Base-by-base conservation (phyloP, 2,888 invertebrate species). In the Nymphalis polychloros region DNA sequence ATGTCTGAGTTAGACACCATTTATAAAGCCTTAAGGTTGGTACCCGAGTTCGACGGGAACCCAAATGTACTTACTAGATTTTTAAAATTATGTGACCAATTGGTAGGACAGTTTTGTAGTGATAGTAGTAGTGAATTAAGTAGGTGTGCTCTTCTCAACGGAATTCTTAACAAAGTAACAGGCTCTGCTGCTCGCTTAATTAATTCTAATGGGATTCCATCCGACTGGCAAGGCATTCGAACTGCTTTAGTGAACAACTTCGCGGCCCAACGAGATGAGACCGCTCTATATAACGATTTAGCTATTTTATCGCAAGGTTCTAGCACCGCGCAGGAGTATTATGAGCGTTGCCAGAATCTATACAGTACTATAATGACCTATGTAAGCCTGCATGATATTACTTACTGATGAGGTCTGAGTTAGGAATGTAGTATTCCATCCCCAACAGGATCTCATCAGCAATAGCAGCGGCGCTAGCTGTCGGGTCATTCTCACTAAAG, bases 1-100 rank as follows among this genome's bases (percentile, higher is more conserved):
- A 62, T 57, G 27, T 27, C 27, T 27, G 7, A 35, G 35, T 35
- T 35, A 41, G 59, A 64, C 41, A 64, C 50, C 19, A 62, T 62
- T 27, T 69, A 66, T 23, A 72, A 72, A 50, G 66, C 73, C n/a
- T 49, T 70, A 10, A 52, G 68, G 35, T 17, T 64, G 31, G 72
- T 76, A 1, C 95, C 93, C 94, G 88, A 86, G 94, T 96, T 77
- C 94, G 90, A 47, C 95, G 82, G 76, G 3, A 77, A 75, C 53
- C 69, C 72, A 2, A 69, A 74, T 47, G 67, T 76, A 2, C 19
- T 74, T 2, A 74, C 74, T 0, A 55, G 75, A 16, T 78, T 79
- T 31, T 74, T 78, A 20, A 62, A 63, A 0, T 35, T 78, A 2
- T 77, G 76, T 57, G 77, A 79, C 23, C 72, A 76, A 41, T 35